Evolutionary conservation across 2,888 invertebrate genomes (phyloP).

Genomic region (Polymixis lichenea): DNA sequence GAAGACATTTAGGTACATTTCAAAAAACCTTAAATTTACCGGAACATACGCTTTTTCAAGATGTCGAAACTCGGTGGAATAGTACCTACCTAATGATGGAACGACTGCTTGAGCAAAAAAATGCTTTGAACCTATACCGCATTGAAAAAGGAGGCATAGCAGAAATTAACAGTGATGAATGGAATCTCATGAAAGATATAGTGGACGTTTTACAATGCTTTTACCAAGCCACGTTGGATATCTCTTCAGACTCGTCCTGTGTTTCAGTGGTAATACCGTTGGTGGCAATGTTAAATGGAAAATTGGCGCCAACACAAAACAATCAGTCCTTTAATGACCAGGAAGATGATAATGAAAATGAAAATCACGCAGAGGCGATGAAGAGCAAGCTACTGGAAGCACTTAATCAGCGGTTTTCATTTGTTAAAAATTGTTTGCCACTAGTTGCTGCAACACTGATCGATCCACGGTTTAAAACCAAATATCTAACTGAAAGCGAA

Average conservation of each 20-base stretch:
- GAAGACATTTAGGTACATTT: background rate
- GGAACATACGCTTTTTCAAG: too few species aligned
- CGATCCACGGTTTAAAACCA: slow-evolving; percentile 49
- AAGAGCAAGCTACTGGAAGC: slow-evolving; percentile 28
- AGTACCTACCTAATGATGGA: slow-evolving; percentile 9
- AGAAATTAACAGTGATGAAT: too few species aligned
- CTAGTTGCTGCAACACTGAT: slow-evolving; percentile 45
- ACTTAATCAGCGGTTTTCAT: slow-evolving; percentile 48
- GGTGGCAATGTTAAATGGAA: background rate
- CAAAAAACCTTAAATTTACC: too few species aligned
- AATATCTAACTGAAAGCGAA: slow-evolving; percentile 20
- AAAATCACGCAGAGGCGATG: slow-evolving; percentile 39
- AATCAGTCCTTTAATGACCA: slow-evolving; percentile 7
- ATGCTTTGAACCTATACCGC: background rate
- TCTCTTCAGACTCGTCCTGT: slow-evolving; percentile 43
- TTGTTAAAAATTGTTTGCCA: slow-evolving; percentile 41
- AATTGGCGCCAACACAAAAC: background rate
- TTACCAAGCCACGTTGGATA: slow-evolving; percentile 46
- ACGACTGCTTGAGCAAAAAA: slow-evolving; percentile 31
- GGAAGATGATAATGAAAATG: slow-evolving; percentile 14
- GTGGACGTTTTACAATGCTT: slow-evolving; percentile 46
- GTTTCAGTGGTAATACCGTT: slow-evolving; percentile 16
- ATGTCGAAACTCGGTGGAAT: slow-evolving; percentile 9
- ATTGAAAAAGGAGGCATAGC: too few species aligned
- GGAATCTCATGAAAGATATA: slow-evolving; percentile 1